Base-by-base conservation (phyloP, 1,140 invertebrate genomes). In the Hormaphis cornu region DNA sequence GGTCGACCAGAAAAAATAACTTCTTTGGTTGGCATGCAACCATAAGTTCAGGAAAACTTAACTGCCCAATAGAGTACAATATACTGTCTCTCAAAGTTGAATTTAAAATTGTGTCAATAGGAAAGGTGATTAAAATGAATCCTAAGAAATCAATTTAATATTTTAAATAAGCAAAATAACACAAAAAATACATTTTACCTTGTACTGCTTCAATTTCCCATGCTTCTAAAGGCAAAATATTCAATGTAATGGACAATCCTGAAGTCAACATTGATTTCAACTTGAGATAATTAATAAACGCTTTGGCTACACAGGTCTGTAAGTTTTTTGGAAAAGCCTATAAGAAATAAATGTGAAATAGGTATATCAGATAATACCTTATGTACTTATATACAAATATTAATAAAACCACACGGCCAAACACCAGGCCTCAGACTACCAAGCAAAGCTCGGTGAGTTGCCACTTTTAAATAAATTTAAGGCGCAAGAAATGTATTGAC, bases 151-250 rank as follows among this genome's bases (percentile, higher is more conserved):
- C 28, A 10, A 61, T 37, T 37, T 24, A 6, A 24, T 12, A 58
- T 9, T 24, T 56, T 5, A 54, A 37, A 16, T 20, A 20, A 33
- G 3, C 28, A 30, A 6, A 53, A 10, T 44, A 44, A 61, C 7
- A 28, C 14, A 18, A 3, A 46, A 44, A 30, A 66, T n/a, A 66
- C 33, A 30, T 4, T 61, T 44, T 48, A 66, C 61, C 61, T 66
- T 33, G 61, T 3, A 66, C 10, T 33, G 61, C 44, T 66, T 66
- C 61, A 22, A 66, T n/a, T 66, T 66, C 61, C 61, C 61, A 66
- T 35, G 42, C 28, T 50, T 66, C 61, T 35, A 66, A 66, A 24
- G 18, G 18, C 18, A 46, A 46, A n/a, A n/a, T n/a, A n/a, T 40
- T 37, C n/a, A 58, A 26, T 9, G 33, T 5, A 0, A 33, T 18